Base-by-base conservation (phyloP, 2,888 invertebrate genomes). In the Strigamia transsilvanica region DNA sequence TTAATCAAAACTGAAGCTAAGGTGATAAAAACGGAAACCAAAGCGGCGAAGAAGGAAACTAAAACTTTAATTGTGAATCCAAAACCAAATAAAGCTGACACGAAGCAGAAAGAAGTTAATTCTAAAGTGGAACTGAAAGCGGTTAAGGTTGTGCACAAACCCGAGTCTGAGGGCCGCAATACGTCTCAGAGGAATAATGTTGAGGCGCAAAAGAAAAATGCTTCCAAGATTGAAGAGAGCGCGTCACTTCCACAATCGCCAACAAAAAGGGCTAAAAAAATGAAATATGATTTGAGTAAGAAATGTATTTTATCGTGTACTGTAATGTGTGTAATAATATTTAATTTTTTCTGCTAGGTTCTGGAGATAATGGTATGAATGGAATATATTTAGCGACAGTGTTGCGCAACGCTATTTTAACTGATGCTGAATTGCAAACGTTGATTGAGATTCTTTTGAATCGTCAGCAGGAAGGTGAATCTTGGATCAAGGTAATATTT, bases 401-500 rank as follows among this genome's bases (percentile, higher is more conserved):
- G 80, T 92, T 97, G 83, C 92, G 93, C 85, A 93, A 93, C 85
- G 93, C 95, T 84, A 92, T 93, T 85, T 91, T 97, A 79, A 94
- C 94, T 84, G 94, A 94, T 85, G 93, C 92, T 83, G 97, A 97
- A 89, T 93, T 96, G 85, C 97, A 97, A 90, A 92, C 93, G 85
- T 91, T 97, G 82, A 96, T 96, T 85, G 96, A 97, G 88, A 92
- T 94, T 85, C 90, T 97, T 85, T 91, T 97, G 85, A 95, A 96
- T 89, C 95, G 95, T 87, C 96, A 96, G 88, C 93, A 94, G 87
- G 93, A 93, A 87, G 93, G 93, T 84, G 90, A 93, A 92, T 81
- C 94, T 95, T 91, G 79, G 82, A 92, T 92, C 18, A 88, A 85
- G 88, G 87, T 86, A 86, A 78, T 46, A 1, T n/a, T 13, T 82